A percentile compares a stretch with the other conserved stretches of the same genome.
phyloP scores from a whole-genome alignment of 2,888 invertebrate genomes.

The Cryptocheilus praepositus region DNA sequence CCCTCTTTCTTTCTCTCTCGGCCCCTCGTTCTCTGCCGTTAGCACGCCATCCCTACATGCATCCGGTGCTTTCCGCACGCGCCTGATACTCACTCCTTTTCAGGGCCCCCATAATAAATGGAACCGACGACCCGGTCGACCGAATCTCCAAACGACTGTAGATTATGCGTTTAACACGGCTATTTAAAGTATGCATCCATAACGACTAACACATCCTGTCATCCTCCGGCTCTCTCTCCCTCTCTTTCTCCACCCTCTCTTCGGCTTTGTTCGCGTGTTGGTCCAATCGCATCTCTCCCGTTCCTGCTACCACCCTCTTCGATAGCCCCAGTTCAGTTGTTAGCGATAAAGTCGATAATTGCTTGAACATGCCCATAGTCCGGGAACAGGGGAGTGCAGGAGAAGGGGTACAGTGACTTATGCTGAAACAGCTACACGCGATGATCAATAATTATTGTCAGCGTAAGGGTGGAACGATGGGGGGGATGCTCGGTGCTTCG shows the following conservation, averaged over 20 bases:
- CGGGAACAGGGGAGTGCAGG: background rate
- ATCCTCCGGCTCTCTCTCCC: background rate
- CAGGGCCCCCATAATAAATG: conserved; percentile 10
- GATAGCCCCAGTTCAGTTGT: conserved; percentile 2
- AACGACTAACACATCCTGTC: too few species aligned
- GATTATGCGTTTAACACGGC: conserved; percentile 25
- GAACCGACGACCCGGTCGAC: conserved; percentile 12
- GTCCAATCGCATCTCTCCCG: too few species aligned
- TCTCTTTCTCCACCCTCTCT: too few species aligned
- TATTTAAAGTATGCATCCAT: conserved; percentile 19
- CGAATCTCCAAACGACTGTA: conserved; percentile 22
- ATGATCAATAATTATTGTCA: too few species aligned
- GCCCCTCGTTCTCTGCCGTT: conserved; percentile 11
- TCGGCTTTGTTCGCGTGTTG: too few species aligned
- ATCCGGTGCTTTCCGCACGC: background rate
- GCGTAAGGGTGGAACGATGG: too few species aligned
- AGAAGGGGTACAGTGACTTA: background rate
- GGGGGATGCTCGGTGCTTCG: too few species aligned
- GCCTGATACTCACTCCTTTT: background rate
- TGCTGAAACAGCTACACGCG: too few species aligned
- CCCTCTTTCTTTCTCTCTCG: conserved; percentile 18
- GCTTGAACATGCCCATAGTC: conserved; percentile 7
- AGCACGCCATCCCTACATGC: background rate
- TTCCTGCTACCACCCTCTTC: background rate
- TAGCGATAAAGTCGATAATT: conserved; percentile 34